Evolutionary conservation across 2,888 invertebrate genomes (phyloP).

Genomic region (Penaeus monodon): DNA sequence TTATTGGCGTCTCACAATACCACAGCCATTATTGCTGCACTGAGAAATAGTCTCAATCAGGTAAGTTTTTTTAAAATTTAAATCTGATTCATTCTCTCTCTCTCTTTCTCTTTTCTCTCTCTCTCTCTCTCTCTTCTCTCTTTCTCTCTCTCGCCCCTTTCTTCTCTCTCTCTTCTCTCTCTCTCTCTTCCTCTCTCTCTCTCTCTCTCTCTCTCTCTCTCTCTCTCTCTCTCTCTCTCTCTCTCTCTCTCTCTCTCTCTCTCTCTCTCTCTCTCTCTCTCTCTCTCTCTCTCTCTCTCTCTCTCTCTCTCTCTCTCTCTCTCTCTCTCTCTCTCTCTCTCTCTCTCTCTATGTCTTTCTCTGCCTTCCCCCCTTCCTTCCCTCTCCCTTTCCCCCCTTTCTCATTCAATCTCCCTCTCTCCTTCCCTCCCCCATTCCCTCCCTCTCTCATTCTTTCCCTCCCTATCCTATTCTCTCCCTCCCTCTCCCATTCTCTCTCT

Average conservation of each 20-base stretch:
- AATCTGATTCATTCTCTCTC: not conserved
- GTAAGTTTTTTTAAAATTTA: not conserved
- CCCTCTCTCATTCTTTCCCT: too few relatives aligned
- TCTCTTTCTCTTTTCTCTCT: not conserved
- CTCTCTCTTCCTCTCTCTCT: not conserved
- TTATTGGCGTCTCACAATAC: slow-evolving; percentile 49
- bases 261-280: not conserved
- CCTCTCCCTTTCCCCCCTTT: not conserved
- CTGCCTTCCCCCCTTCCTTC: not conserved
- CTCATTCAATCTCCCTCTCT: not conserved
- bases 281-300: not conserved
- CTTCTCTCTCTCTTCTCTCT: not conserved
- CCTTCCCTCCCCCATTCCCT: too few relatives aligned
- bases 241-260: too few relatives aligned
- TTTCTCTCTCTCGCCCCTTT: not conserved
- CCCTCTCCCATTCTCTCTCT: too few relatives aligned
- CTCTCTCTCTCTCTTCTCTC: not conserved
- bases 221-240: too few relatives aligned
- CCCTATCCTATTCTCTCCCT: too few relatives aligned
- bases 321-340: not conserved
- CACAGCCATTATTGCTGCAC: slow-evolving; percentile 60
- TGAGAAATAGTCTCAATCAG: slow-evolving; percentile 57
- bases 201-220: not conserved
- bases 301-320: not conserved
- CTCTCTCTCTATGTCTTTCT: not conserved